Conservation (phyloP, 1,140 invertebrate genomes). For the Cherax destructor region DNA sequence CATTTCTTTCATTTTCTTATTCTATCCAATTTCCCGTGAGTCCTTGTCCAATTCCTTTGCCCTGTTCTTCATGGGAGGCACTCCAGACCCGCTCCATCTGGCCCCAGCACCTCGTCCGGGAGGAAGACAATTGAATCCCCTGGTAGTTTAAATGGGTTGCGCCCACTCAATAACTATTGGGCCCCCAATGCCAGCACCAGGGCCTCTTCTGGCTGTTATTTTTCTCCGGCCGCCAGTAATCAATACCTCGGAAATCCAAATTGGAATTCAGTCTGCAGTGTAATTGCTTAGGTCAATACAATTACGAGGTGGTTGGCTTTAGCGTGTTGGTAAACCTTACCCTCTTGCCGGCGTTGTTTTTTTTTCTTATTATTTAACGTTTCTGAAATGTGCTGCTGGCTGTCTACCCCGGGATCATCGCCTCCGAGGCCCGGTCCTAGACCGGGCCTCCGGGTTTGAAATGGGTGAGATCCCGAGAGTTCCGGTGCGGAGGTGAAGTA, state of each 20-base stretch:
- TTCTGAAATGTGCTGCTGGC: background rate
- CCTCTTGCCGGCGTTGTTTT: background rate
- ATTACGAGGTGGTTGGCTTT: background rate
- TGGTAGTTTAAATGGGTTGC: conserved; percentile 8
- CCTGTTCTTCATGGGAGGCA: too few relatives aligned
- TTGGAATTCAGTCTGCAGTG: conserved; percentile 32
- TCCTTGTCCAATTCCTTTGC: too few relatives aligned
- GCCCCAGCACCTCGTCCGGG: background rate
- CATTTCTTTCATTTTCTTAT: background rate
- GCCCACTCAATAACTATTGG: background rate
- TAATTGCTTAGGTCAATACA: conserved; percentile 35
- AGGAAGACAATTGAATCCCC: background rate
- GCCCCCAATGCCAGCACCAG: background rate
- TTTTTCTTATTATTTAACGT: background rate
- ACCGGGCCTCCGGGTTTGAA: too few relatives aligned
- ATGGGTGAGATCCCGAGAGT: too few relatives aligned
- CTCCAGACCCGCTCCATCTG: background rate
- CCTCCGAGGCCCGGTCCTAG: too few relatives aligned
- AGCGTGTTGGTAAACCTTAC: background rate
- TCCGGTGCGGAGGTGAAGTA: too few relatives aligned
- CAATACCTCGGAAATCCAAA: conserved; percentile 25
- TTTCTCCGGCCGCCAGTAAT: conserved; percentile 28
- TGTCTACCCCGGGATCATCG: background rate
- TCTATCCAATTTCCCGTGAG: background rate
- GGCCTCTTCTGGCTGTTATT: background rate